Percentiles rank a stretch among this genome's conserved stretches.
Evolutionary conservation across 2,113 vertebrate genomes (phyloP).

Genomic region (Oceanites oceanicus): DNA sequence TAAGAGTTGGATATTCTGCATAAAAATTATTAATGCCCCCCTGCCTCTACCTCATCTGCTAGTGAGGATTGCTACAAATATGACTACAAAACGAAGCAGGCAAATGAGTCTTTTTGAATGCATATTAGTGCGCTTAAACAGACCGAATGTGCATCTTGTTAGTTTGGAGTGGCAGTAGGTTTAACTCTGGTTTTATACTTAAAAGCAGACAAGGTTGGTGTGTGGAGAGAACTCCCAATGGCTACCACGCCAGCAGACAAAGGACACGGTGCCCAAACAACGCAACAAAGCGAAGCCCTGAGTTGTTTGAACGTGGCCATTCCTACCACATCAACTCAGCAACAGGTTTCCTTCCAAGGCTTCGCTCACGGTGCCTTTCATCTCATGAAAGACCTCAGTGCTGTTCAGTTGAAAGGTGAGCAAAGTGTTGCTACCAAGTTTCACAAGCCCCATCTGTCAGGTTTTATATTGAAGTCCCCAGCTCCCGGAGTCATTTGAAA

Average conservation of each 20-base stretch:
- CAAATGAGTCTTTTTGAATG: background rate
- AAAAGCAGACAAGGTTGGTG: constrained; percentile 4
- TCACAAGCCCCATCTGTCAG: background rate
- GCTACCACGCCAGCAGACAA: background rate
- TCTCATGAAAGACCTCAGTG: background rate
- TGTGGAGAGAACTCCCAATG: background rate
- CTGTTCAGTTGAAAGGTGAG: background rate
- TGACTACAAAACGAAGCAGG: background rate
- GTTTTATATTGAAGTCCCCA: background rate
- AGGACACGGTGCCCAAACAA: background rate
- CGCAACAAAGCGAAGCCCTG: background rate
- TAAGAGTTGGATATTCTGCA: background rate
- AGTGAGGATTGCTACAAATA: background rate
- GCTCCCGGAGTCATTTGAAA: background rate
- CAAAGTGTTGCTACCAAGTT: background rate
- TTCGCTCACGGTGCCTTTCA: background rate
- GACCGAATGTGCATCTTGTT: background rate
- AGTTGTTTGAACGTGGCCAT: background rate
- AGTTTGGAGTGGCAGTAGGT: background rate
- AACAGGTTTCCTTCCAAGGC: background rate
- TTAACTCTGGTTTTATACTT: constrained; percentile 23
- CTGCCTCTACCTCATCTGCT: background rate
- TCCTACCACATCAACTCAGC: background rate
- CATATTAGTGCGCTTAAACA: background rate
- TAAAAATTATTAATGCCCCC: background rate